Percentiles rank a stretch among this genome's conserved stretches.
Conservation (phyloP, 2,888 invertebrate species). For the Gastracanthus pulcherrimus region DNA sequence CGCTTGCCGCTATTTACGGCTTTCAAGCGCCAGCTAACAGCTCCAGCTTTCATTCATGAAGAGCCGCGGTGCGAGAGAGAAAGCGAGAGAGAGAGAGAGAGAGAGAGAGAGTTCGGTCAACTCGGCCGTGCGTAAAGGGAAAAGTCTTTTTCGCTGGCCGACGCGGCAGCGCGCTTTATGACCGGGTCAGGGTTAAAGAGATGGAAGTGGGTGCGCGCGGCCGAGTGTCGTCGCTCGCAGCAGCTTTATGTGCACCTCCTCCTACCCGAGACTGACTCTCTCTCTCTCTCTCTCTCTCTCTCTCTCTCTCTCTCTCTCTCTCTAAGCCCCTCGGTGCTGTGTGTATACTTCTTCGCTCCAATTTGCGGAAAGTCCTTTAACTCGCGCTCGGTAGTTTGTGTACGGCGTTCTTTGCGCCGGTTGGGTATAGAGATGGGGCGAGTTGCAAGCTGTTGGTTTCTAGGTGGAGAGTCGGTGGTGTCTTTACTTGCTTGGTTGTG, state of each 20-base stretch:
- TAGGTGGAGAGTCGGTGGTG: too few species aligned
- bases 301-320: constrained; percentile 16
- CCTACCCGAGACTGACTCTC: too few species aligned
- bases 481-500: too few species aligned
- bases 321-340: neutral
- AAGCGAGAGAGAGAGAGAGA: constrained; percentile 12
- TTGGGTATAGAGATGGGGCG: neutral
- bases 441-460: neutral
- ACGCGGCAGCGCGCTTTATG: constrained; percentile 70
- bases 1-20: too few species aligned
- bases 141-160: constrained; percentile 73
- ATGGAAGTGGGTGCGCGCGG: constrained; percentile 59
- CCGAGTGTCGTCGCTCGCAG: too few species aligned
- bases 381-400: neutral
- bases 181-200: constrained; percentile 74
- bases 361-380: constrained; percentile 29
- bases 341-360: constrained; percentile 34
- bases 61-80: neutral
- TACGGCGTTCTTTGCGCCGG: neutral
- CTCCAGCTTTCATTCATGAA: constrained; percentile 68
- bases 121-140: constrained; percentile 71
- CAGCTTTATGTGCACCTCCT: too few species aligned
- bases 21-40: constrained; percentile 69
- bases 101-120: constrained; percentile 66
- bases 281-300: too few species aligned